phyloP scores from a whole-genome alignment of 2,888 invertebrate genomes.

The Synanthedon formicaeformis region DNA sequence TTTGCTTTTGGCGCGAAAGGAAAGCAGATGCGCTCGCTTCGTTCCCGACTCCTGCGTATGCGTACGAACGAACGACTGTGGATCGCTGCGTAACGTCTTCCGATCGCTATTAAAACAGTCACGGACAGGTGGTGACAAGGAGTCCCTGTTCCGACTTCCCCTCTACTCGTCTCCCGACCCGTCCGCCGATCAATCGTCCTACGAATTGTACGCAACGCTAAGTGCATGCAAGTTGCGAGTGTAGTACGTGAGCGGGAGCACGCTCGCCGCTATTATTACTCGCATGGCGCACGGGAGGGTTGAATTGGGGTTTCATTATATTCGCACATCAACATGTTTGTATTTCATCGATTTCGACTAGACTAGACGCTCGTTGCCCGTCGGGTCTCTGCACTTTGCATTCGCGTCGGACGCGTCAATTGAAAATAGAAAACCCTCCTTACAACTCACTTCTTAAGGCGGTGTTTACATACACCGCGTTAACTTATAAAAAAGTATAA shows the following conservation, averaged over 20 bases:
- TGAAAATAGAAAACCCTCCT: constrained; percentile 4
- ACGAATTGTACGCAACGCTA: constrained; percentile 14
- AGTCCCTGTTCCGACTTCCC: constrained; percentile 53
- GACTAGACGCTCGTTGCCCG: constrained; percentile 11
- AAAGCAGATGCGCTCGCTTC: constrained; percentile 55
- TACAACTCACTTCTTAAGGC: not conserved
- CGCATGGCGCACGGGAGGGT: constrained; percentile 37
- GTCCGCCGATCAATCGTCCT: constrained; percentile 22
- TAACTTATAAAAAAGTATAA: too few species aligned
- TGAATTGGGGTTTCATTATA: constrained; percentile 56
- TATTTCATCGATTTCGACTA: constrained; percentile 54
- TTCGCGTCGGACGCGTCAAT: constrained; percentile 11
- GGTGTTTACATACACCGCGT: not conserved
- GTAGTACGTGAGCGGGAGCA: constrained; percentile 38
- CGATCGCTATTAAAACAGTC: constrained; percentile 48
- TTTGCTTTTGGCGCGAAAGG: constrained; percentile 45
- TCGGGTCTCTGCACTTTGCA: constrained; percentile 6
- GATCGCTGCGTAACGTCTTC: constrained; percentile 37
- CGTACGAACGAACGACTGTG: constrained; percentile 16
- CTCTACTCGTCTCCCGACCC: constrained; percentile 21
- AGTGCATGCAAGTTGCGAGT: constrained; percentile 4
- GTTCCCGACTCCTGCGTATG: constrained; percentile 11
- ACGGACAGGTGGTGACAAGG: constrained; percentile 62
- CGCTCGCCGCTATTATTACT: constrained; percentile 49
- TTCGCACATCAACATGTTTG: constrained; percentile 64